Base-by-base conservation (phyloP, 2,113 vertebrate genomes). In the Strix aluco region DNA sequence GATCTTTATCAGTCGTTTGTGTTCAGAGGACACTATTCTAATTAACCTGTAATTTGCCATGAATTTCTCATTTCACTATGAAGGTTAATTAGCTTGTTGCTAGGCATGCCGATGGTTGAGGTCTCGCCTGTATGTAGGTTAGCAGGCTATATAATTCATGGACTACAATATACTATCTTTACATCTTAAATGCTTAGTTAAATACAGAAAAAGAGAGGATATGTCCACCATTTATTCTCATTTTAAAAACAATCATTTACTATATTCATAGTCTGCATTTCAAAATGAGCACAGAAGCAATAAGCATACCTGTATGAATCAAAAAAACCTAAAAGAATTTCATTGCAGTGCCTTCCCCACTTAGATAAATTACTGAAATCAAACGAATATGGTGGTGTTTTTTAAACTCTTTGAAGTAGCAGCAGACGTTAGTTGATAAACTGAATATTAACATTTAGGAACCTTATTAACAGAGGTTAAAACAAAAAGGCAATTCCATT, bases 31-130 rank as follows among this genome's bases (percentile, higher is more conserved):
- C 96, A 96, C 96, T 77, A 73, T 97, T 98, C 98, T 98, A 98
- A 98, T 98, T 98, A 98, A 98, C 98, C 98, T 98, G 97, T 98
- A 98, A 98, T 98, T 98, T 98, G 97, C 98, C 98, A 98, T 32
- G 96, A 87, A 97, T 97, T 97, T 93, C 97, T 98, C 97, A 94
- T 98, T 97, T 97, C 92, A 21, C 90, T 74, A 36, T 10, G 77
- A 94, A 98, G 98, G 98, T 98, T 98, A 98, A 98, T 98, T 98
- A 98, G 98, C 97, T 98, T 75, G 77, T 96, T 98, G 97, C 97
- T 85, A 97, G 97, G 97, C 81, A 88, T 57, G 96, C 92, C 62
- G 47, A 69, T 4, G 55, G 93, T 94, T 69, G 88, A 74, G 94
- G 63, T 79, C 96, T 97, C 51, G 94, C 94, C 81, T 40, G 77